Evolutionary conservation across 2,797 vertebrate genomes (phyloP), one percentile per base, ranked within the genome.

Genomic region (Tangara arthus): DNA sequence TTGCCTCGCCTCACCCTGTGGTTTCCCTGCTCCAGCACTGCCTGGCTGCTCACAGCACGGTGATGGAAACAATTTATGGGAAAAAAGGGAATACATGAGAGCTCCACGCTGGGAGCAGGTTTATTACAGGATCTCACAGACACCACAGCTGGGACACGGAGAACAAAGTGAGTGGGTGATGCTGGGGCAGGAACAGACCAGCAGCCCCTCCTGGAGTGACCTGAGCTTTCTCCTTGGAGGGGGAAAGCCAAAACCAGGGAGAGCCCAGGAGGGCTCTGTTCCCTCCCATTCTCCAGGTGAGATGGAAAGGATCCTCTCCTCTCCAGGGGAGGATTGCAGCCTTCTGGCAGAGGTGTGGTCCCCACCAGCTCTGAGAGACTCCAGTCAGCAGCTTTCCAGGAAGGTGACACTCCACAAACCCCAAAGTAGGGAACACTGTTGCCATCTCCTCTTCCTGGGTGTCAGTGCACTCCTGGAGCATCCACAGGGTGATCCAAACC

Each of bases 211-310:
- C 37, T 4, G 5, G 0, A 27, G 52, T 0, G 8, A 55, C 7
- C 32, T 0, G 0, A 41, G 17, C 24, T 37, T 26, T 47, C 24
- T 20, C 22, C 24, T 71, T 1, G 1, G 7, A 1, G 10, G 0
- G 14, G 8, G 3, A 28, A 57, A 37, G 3, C 13, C 69, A 49
- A 18, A 65, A 66, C 0, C 0, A 52, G 50, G 39, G 37, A 16
- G n/a, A 63, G 10, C 2, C 26, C 68, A 16, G 21, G 19, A 37
- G 2, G 3, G 41, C 39, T n/a, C 39, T 6, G 0, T 2, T 49
- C 26, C 73, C 26, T 53, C n/a, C 53, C 5, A 0, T 27, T 26
- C 44, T 49, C 34, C 59, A 11, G 26, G 26, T 3, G 42, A 27
- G 22, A 78, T 0, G 2, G 30, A 28, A n/a, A 15, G 0, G 1